Conservation (phyloP, 2,888 invertebrate species). For the Drosophila tanythrix region DNA sequence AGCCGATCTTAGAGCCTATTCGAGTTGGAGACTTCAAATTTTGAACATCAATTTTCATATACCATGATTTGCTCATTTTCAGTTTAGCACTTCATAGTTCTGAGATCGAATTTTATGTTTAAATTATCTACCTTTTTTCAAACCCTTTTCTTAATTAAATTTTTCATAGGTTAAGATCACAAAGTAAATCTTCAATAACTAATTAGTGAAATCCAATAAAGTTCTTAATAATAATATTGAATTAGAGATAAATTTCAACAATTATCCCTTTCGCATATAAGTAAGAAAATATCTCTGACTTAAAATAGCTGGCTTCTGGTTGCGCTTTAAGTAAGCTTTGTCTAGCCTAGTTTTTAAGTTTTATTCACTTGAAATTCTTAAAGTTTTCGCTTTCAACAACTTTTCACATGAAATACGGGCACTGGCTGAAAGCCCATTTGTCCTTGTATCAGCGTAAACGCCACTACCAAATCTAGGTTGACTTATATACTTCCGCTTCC, state of each 20-base stretch:
- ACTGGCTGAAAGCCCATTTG: conserved; percentile 74
- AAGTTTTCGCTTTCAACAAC: conserved; percentile 45
- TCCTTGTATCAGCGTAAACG: conserved; percentile 76
- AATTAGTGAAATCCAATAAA: not conserved
- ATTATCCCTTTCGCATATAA: not conserved
- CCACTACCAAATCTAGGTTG: conserved; percentile 78
- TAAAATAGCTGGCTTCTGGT: not conserved
- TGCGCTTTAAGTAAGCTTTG: not conserved
- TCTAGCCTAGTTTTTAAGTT: conserved; percentile 15
- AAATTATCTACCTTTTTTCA: not conserved
- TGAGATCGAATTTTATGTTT: not conserved
- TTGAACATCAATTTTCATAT: not conserved
- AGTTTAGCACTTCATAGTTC: too few species aligned
- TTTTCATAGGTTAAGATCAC: not conserved
- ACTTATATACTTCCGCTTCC: conserved; percentile 83
- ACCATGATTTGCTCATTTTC: not conserved
- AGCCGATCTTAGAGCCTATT: not conserved
- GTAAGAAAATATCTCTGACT: not conserved
- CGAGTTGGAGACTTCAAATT: not conserved
- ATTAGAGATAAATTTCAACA: not conserved
- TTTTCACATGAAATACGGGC: conserved; percentile 48
- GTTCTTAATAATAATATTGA: not conserved
- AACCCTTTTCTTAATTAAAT: not conserved
- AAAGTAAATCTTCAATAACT: not conserved
- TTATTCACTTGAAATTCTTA: conserved; percentile 26